Evolutionary conservation across 2,888 invertebrate genomes (phyloP).

Genomic region (Argyresthia albistria): DNA sequence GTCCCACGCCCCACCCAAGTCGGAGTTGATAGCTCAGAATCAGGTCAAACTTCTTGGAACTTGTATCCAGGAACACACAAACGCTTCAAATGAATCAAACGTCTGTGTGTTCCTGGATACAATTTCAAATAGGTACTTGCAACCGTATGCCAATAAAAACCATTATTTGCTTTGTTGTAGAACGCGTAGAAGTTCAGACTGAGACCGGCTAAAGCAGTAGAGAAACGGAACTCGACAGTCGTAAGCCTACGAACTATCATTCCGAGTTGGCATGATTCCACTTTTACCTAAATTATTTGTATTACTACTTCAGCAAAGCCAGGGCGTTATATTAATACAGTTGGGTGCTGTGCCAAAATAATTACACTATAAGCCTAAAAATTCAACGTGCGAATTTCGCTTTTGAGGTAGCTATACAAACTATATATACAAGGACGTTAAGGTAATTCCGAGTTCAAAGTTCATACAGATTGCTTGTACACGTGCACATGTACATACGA

Average conservation of each 20-base stretch:
- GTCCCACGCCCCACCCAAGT: too few species aligned
- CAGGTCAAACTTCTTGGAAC: too few species aligned
- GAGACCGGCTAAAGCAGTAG: background rate
- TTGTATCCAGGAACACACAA: background rate
- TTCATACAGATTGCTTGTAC: too few species aligned
- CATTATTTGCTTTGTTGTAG: background rate
- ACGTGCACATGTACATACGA: too few species aligned
- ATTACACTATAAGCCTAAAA: background rate
- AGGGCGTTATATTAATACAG: slow-evolving; percentile 1
- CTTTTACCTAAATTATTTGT: slow-evolving; percentile 28
- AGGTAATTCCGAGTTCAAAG: too few species aligned
- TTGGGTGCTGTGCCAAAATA: slow-evolving; percentile 23
- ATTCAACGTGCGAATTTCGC: background rate
- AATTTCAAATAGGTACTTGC: too few species aligned
- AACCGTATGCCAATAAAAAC: background rate
- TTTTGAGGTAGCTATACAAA: background rate
- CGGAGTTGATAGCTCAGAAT: too few species aligned
- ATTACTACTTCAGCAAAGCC: slow-evolving; percentile 28
- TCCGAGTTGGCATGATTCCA: slow-evolving; percentile 47
- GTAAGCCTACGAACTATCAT: slow-evolving; percentile 7
- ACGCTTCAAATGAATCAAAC: too few species aligned
- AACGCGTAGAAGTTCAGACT: slow-evolving; percentile 3
- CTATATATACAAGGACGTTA: too few species aligned
- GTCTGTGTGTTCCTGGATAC: too few species aligned
- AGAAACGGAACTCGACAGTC: background rate